Percentiles rank a stretch among this genome's conserved stretches.
phyloP scores from a whole-genome alignment of 2,888 invertebrate species.

The Sphinx pinastri region DNA sequence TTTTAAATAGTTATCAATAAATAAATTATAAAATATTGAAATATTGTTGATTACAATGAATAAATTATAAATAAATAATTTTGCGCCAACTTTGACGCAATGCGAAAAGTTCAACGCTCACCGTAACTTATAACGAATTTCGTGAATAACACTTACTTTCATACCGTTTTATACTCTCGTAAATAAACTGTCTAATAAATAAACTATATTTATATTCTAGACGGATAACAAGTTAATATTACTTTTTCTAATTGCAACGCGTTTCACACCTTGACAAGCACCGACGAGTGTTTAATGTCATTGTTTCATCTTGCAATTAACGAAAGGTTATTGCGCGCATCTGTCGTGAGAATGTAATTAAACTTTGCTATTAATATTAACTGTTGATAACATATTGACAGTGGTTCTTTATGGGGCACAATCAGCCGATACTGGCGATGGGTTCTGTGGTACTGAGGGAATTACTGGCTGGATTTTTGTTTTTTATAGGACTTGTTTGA shows the following conservation, averaged over 20 bases:
- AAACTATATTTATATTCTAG: neutral
- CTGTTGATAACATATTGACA: neutral
- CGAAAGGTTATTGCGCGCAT: neutral
- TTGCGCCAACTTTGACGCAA: too few species aligned
- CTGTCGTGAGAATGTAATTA: neutral
- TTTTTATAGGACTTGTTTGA: too few species aligned
- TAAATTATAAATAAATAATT: too few species aligned
- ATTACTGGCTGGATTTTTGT: too few species aligned
- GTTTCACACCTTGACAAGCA: neutral
- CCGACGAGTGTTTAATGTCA: neutral
- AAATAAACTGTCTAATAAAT: slow-evolving; percentile 2
- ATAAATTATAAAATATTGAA: too few species aligned
- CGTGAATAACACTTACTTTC: neutral
- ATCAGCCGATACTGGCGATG: too few species aligned
- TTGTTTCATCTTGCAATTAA: neutral
- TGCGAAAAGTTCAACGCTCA: too few species aligned
- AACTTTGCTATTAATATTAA: neutral
- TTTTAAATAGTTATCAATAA: too few species aligned
- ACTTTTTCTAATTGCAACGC: neutral
- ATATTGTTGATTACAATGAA: too few species aligned
- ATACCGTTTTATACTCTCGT: neutral
- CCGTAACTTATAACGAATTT: too few species aligned
- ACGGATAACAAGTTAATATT: slow-evolving; percentile 1
- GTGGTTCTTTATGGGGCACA: too few species aligned
- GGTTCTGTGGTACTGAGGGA: neutral